These are phyloP conservation scores for Dicrostonyx torquatus DNA, from an alignment of 2,797 vertebrate species.

Conservation along the genomic window DNA sequence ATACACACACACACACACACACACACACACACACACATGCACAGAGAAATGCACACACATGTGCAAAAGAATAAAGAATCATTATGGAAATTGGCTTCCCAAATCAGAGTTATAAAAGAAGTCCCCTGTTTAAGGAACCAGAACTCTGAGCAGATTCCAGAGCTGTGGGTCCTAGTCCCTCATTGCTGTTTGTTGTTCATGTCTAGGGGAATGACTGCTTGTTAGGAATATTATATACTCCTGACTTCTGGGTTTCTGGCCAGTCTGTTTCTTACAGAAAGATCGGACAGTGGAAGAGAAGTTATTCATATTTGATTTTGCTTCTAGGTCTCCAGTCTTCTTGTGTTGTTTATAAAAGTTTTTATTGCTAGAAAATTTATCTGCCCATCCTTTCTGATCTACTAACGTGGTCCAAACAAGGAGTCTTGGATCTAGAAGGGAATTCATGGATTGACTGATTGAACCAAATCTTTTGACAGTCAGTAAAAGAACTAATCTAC, in stretches of 20 bases:
- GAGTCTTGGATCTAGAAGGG: constrained; percentile 30
- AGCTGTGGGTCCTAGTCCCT: not conserved
- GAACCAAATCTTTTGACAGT: not conserved
- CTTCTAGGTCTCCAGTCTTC: not conserved
- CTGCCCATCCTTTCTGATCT: not conserved
- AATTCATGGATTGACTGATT: not conserved
- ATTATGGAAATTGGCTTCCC: not conserved
- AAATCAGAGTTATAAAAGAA: not conserved
- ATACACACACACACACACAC: not conserved
- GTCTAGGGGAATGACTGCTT: not conserved
- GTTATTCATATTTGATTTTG: not conserved
- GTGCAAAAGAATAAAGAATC: not conserved
- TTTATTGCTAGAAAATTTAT: constrained; percentile 26
- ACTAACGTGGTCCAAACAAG: not conserved
- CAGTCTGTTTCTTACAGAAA: not conserved
- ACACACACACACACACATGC: not conserved
- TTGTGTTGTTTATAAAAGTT: not conserved
- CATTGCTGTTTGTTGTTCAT: not conserved
- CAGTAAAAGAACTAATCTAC: not conserved
- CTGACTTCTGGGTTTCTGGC: constrained; percentile 17
- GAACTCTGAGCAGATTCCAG: constrained; percentile 37
- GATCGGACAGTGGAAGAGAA: not conserved
- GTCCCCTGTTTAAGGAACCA: not conserved
- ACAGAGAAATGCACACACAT: not conserved
- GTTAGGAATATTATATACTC: constrained; percentile 28